Percentiles rank a stretch among this genome's conserved stretches.
Conservation (phyloP, 1,140 invertebrate genomes). For the Zophobas morio region DNA sequence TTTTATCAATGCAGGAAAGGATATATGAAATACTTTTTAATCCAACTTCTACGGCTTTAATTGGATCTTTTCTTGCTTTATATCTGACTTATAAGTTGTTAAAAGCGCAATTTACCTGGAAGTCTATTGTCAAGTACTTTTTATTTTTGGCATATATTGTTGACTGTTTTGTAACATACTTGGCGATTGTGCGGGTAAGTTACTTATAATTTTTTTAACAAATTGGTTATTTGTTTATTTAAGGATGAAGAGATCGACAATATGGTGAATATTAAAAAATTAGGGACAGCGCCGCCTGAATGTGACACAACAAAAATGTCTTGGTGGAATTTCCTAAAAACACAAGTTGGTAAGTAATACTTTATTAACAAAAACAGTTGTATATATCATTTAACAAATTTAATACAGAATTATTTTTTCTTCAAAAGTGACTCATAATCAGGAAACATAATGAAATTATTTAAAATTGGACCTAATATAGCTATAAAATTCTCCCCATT, state of each 20-base stretch:
- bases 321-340: constrained; percentile 35
- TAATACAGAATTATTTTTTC: constrained; percentile 17
- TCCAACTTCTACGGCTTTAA: constrained; percentile 9
- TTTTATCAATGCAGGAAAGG: constrained; percentile 9
- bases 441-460: constrained; percentile 37
- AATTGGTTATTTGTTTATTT: background rate
- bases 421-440: constrained; percentile 16
- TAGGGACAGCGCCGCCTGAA: constrained; percentile 45
- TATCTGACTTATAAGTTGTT: constrained; percentile 26
- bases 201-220: constrained; percentile 15
- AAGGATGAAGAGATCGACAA: constrained; percentile 40
- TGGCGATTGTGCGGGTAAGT: constrained; percentile 30
- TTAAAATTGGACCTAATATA: constrained; percentile 31
- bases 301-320: constrained; percentile 49
- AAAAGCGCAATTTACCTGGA: constrained; percentile 17
- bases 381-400: background rate
- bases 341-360: constrained; percentile 29
- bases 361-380: constrained; percentile 25
- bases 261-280: constrained; percentile 22
- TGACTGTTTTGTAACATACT: constrained; percentile 25
- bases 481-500: constrained; percentile 29
- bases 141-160: constrained; percentile 23
- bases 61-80: background rate
- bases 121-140: constrained; percentile 28
- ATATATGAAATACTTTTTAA: constrained; percentile 29